Evolutionary conservation across 2,113 vertebrate genomes (phyloP), one percentile per base, ranked within the genome.

Genomic region (Rhinopithecus roxellana): DNA sequence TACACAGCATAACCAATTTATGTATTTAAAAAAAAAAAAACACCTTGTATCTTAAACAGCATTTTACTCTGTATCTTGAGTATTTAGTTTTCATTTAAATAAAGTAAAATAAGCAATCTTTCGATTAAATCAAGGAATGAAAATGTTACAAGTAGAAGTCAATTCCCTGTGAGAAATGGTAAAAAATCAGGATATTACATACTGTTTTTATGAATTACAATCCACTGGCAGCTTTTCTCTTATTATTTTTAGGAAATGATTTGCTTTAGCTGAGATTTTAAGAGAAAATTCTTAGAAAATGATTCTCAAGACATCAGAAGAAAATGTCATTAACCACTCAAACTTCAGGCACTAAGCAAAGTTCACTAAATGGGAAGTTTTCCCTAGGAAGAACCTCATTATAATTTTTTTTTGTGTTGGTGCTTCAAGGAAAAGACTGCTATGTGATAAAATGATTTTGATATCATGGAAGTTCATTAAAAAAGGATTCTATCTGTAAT

Each of bases 371-470:
- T 67, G 55, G 74, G 30, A 94, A 74, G 32, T 67, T 96, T 96
- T 95, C 85, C 82, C 22, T n/a, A 18, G 32, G 83, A 95, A 96
- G 87, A 94, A 89, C 23, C 45, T 96, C 91, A 89, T 97, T 98
- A 96, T 11, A 70, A 32, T 23, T 61, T 94, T 50, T 50, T 43
- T 95, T 89, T 43, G 10, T 82, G n/a, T 86, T 82, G 77, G 35
- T 91, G 27, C 84, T 96, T 93, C 85, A 91, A 83, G 67, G 89
- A 93, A 94, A 95, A 94, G 82, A 86, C 43, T 48, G 40, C 50
- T 92, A 40, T 45, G 43, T 89, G 83, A 84, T 14, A 96, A 74
- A 94, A 86, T 48, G 48, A 94, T 93, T 92, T 87, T 82, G 84
- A 48, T 89, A 48, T 61, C 88, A 72, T 52, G 50, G 43, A 97